Evolutionary conservation across 2,888 invertebrate species (phyloP).

Genomic region (Pyralis farinalis): DNA sequence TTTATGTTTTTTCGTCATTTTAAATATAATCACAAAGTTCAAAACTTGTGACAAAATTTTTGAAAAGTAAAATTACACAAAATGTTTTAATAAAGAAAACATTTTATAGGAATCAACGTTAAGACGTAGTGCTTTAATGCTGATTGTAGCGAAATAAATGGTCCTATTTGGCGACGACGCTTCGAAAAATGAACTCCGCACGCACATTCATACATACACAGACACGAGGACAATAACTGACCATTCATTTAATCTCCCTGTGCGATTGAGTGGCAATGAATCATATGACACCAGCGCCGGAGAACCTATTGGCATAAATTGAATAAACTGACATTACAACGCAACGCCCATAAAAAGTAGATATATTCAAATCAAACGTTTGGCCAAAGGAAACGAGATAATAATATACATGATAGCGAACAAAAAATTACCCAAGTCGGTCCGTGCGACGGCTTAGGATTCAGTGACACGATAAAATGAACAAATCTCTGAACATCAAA

Average conservation of each 20-base stretch:
- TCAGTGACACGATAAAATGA: constrained; percentile 48
- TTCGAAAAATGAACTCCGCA: constrained; percentile 34
- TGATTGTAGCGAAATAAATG: constrained; percentile 25
- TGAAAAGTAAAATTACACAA: too few relatives aligned
- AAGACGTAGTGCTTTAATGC: constrained; percentile 11
- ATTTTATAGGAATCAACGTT: not conserved
- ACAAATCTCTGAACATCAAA: constrained; percentile 23
- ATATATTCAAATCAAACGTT: constrained; percentile 40
- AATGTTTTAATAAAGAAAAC: too few relatives aligned
- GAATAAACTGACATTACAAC: constrained; percentile 44
- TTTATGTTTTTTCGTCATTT: too few relatives aligned
- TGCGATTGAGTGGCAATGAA: constrained; percentile 51
- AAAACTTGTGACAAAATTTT: too few relatives aligned
- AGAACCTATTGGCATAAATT: constrained; percentile 51
- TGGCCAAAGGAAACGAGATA: constrained; percentile 25
- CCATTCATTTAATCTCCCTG: constrained; percentile 55
- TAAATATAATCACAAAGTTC: too few relatives aligned
- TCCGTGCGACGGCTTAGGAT: constrained; percentile 42
- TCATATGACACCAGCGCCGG: constrained; percentile 38
- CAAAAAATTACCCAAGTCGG: constrained; percentile 33
- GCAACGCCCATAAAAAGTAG: constrained; percentile 28
- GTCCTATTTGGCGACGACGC: constrained; percentile 34
- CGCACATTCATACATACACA: constrained; percentile 27
- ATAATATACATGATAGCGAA: constrained; percentile 32
- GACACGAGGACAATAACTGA: constrained; percentile 38